Base-by-base conservation (phyloP, 2,797 vertebrate species). In the Caiman crocodilus region DNA sequence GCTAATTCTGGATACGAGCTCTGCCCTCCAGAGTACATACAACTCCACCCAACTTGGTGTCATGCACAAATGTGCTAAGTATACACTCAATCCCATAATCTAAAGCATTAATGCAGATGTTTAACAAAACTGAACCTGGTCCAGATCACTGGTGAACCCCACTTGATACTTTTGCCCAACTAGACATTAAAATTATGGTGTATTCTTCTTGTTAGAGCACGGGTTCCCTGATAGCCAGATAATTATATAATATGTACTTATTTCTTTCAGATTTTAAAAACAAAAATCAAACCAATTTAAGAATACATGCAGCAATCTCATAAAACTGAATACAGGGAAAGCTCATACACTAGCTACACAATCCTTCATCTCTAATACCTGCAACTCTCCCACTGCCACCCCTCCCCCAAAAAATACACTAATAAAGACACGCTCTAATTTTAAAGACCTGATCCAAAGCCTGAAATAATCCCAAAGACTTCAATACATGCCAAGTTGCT, bases 401-500 rank as follows among this genome's bases (percentile, higher is more conserved):
- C 79, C 50, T 96, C 80, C 87, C 89, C 50, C 55, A 69, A 95
- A 91, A 92, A 32, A 78, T 18, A 26, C 9, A 8, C 10, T 58
- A 90, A 91, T 79, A 94, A 94, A 91, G 84, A 91, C 28, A 15
- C 28, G 75, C 94, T 83, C 64, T 77, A 76, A 94, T 90, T 92
- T 69, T 84, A 65, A 0, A 6, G 74, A 87, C 32, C n/a, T 67
- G 64, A 67, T 28, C 64, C 16, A 67, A 67, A 67, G 8, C 63
- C 65, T 30, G 42, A 71, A 42, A 71, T 13, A 71, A 60, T 20
- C 59, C 21, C 55, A 56, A 23, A 94, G 82, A 92, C 88, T 96
- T 97, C 90, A 96, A 83, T 83, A 26, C 74, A 58, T 8, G 95
- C 84, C 0, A 9, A 61, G 74, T 85, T 94, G 71, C 84, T 86